These are phyloP conservation scores for Sisor rabdophorus DNA, from an alignment of 2,113 vertebrate genomes.

Conservation along the genomic window DNA sequence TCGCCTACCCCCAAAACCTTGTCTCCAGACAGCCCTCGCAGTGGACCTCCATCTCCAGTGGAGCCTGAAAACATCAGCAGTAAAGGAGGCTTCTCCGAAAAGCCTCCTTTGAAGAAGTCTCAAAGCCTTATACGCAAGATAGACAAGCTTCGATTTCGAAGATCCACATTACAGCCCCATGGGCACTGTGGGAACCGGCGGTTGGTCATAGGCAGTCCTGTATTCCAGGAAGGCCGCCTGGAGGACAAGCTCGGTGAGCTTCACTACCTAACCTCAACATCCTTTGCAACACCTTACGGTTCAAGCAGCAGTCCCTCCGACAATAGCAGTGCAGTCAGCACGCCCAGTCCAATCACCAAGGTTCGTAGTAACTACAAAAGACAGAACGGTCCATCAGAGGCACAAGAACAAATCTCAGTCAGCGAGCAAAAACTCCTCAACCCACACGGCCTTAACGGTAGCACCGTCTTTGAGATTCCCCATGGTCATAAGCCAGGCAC, in stretches of 20 bases:
- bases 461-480: slow-evolving; percentile 75
- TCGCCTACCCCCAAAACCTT: slow-evolving; percentile 61
- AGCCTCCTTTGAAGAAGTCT: slow-evolving; percentile 68
- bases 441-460: slow-evolving; percentile 50
- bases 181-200: slow-evolving; percentile 30
- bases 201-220: slow-evolving; percentile 63
- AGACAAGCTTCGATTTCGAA: slow-evolving; percentile 76
- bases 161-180: slow-evolving; percentile 48
- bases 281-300: slow-evolving; percentile 57
- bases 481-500: slow-evolving; percentile 82
- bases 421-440: slow-evolving; percentile 50
- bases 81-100: slow-evolving; percentile 64
- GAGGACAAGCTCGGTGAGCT: slow-evolving; percentile 66
- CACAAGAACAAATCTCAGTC: neutral
- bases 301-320: slow-evolving; percentile 69
- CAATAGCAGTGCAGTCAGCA: slow-evolving; percentile 72
- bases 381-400: slow-evolving; percentile 14
- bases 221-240: slow-evolving; percentile 65
- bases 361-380: slow-evolving; percentile 67
- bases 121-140: slow-evolving; percentile 78
- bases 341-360: slow-evolving; percentile 64
- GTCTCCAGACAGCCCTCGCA: slow-evolving; percentile 63
- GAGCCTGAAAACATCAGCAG: slow-evolving; percentile 51
- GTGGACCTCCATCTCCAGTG: slow-evolving; percentile 61
- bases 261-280: slow-evolving; percentile 59